Base-by-base conservation (phyloP, 2,113 vertebrate genomes). In the Cebidichthys violaceus region DNA sequence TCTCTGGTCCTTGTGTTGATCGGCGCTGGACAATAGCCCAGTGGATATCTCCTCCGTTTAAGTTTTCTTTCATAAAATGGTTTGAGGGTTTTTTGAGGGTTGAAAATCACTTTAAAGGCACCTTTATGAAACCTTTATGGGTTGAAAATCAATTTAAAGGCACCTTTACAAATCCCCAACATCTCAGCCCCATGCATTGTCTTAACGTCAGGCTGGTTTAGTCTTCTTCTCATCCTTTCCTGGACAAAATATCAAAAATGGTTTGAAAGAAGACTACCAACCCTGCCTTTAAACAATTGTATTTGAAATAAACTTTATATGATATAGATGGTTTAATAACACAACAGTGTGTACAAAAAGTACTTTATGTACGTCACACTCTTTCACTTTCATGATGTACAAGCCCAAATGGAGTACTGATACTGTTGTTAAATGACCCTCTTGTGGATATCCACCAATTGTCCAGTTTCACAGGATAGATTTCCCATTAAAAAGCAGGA, bases 401-500 rank as follows among this genome's bases (percentile, higher is more conserved):
- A 62, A 60, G 55, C 61, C 71, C 55, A 81, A 81, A 77, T 10
- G 61, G 80, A 75, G 83, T 24, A 2, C 31, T 13, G 76, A 72
- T 84, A 60, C 71, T n/a, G 64, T 65, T 70, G 70, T 70, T 76
- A 75, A 93, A 90, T 55, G 81, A 66, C 41, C 72, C 89, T 81
- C 70, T 10, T 33, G 31, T 75, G 81, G 87, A 61, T 77, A 77
- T 74, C 68, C 74, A 82, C 77, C 89, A 82, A 84, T 74, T 86
- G 86, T 82, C 77, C 82, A 88, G 75, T 89, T 88, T 86, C 81
- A 82, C 66, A 74, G 84, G 69, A 80, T 47, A 43, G 80, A 77
- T 79, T 88, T 87, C 81, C 62, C 65, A 94, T 93, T 93, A 92
- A 93, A 89, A 93, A 79, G 87, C 92, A 92, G 81, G 83, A 65